Evolutionary conservation across 2,888 invertebrate species (phyloP).

Genomic region (Aphodius granarius): DNA sequence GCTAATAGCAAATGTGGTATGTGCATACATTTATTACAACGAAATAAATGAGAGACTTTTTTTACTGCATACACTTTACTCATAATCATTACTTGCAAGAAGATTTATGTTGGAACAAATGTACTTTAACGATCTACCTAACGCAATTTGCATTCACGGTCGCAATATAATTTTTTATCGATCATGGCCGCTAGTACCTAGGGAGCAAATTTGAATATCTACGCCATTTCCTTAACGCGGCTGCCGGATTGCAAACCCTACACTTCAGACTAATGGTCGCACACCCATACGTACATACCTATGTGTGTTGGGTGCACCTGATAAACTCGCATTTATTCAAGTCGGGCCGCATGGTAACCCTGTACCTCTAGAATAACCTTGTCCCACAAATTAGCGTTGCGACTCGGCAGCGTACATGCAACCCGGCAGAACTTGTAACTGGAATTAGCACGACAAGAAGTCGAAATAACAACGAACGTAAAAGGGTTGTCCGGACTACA

Average conservation of each 20-base stretch:
- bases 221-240: neutral
- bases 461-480: neutral
- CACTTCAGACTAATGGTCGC: constrained; percentile 1
- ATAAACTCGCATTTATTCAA: constrained; percentile 3
- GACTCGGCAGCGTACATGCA: constrained; percentile 6
- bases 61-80: too few species aligned
- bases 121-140: neutral
- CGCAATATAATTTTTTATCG: neutral
- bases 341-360: constrained; percentile 4
- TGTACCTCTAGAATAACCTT: constrained; percentile 2
- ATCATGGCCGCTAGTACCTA: neutral
- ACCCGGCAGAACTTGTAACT: neutral
- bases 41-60: too few species aligned
- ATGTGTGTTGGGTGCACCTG: neutral
- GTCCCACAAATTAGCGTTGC: constrained; percentile 12
- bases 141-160: neutral
- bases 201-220: constrained; percentile 6
- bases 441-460: neutral
- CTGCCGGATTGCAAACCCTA: neutral
- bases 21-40: too few species aligned
- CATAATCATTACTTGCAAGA: neutral
- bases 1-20: too few species aligned
- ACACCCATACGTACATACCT: neutral
- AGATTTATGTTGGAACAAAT: neutral
- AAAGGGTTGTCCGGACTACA: neutral